Conservation (phyloP, 1,140 invertebrate species). For the Drosophila sp. region DNA sequence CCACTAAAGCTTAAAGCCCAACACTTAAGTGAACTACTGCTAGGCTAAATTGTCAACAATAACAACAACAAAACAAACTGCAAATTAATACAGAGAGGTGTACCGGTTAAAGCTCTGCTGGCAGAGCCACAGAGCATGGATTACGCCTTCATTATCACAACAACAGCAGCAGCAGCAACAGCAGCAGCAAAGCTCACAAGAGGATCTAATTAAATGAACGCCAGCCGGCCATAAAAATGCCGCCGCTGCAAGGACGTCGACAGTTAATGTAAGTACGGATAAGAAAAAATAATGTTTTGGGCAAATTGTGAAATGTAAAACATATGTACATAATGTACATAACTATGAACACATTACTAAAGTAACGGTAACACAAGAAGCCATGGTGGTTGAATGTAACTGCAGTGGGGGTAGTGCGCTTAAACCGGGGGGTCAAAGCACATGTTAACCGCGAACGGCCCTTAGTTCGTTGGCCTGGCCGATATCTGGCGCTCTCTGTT, state of each 20-base stretch:
- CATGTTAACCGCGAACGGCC: conserved; percentile 56
- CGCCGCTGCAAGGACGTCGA: conserved; percentile 73
- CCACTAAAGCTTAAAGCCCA: conserved; percentile 15
- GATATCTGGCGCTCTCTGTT: conserved; percentile 76
- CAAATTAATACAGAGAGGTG: conserved; percentile 4
- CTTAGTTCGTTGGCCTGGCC: conserved; percentile 79
- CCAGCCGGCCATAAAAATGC: conserved; percentile 71
- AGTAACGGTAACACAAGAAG: conserved; percentile 32
- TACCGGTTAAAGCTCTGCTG: conserved; percentile 49
- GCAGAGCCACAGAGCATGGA: conserved; percentile 64
- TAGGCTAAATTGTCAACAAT: conserved; percentile 2
- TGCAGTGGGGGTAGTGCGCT: conserved; percentile 9
- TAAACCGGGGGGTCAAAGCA: conserved; percentile 38
- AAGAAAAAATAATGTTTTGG: not conserved
- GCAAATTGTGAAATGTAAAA: no score
- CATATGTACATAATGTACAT: no score
- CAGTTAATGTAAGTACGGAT: conserved; percentile 67
- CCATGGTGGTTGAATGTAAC: conserved; percentile 18
- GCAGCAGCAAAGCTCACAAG: conserved; percentile 31
- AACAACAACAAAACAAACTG: conserved; percentile 6
- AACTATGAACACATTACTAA: not conserved
- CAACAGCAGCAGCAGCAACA: conserved; percentile 33
- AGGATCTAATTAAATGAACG: conserved; percentile 63
- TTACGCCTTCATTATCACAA: conserved; percentile 47
- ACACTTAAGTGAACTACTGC: conserved; percentile 24